These are phyloP conservation scores for Conger conger DNA, from an alignment of 2,113 vertebrate genomes.

Conservation along the genomic window DNA sequence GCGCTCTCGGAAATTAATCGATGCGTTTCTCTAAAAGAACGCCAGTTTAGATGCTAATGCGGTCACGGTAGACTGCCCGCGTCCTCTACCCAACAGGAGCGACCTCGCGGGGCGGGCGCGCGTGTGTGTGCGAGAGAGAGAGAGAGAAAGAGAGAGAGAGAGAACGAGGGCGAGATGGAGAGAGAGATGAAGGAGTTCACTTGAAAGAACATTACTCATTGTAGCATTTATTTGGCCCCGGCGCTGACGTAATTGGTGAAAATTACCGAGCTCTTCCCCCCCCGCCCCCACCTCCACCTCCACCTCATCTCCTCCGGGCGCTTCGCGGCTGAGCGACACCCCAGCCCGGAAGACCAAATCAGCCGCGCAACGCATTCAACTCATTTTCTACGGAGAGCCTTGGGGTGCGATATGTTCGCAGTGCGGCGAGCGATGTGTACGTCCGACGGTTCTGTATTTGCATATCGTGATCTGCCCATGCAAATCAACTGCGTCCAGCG, in stretches of 20 bases:
- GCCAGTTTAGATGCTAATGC: slow-evolving; percentile 1
- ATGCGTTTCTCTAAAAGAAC: neutral
- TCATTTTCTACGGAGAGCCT: no score
- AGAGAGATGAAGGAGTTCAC: neutral
- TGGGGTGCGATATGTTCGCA: no score
- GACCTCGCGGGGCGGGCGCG: neutral
- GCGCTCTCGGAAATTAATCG: neutral
- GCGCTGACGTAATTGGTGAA: neutral
- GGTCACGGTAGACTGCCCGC: neutral
- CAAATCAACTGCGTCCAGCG: no score
- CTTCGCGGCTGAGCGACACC: no score
- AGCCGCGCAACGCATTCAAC: no score
- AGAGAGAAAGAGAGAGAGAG: neutral
- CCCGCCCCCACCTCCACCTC: no score
- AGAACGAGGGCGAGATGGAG: neutral
- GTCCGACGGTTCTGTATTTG: no score
- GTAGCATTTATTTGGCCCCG: neutral
- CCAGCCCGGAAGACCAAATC: no score
- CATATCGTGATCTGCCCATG: no score
- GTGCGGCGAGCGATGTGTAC: no score
- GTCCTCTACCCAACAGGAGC: neutral
- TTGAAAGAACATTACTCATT: slow-evolving; percentile 9
- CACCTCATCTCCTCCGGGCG: neutral
- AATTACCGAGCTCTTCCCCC: neutral
- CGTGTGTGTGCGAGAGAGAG: no score